Base-by-base conservation (phyloP, 2,888 invertebrate species). In the Thysanoteuthis rhombus region DNA sequence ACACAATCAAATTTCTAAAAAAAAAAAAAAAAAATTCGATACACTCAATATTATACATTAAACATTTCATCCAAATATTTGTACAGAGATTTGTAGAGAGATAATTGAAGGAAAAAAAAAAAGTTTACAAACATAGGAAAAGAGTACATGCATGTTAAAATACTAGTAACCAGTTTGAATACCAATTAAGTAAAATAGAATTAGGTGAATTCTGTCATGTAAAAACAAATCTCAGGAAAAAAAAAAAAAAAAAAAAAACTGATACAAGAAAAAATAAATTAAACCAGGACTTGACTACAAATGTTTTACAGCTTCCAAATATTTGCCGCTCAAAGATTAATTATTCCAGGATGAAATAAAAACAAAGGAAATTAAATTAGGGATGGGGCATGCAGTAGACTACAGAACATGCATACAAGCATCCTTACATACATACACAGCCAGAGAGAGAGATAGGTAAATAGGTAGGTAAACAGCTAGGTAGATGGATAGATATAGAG, bases 321-420 rank as follows among this genome's bases (percentile, higher is more conserved):
- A 75, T 75, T 75, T 75, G 75, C 36, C n/a, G 16, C n/a, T 75
- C n/a, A 75, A 75, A 36, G n/a, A 75, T 75, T 36, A 75, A 52
- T 52, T 52, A 22, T 52, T 52, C 25, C 22, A 52, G 25, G 52
- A 52, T 52, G 25, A 52, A 52, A 25, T 52, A 52, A 52, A 52
- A 52, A 52, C 52, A 52, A 52, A 52, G 52, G 25, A 52, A 32
- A 75, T 75, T 32, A 75, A 75, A 12, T 22, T 16, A n/a, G 75
- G 12, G 16, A 1, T n/a, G 75, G 92, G n/a, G 19, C 92, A 92
- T 92, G 92, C 92, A 92, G 32, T n/a, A 42, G 32, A 40, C 92
- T 92, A 75, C 75, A 36, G n/a, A 16, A 45, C 92, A 92, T 92
- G 92, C 92, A 92, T 92, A 92, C 42, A 92, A 92, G 92, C 92